These are phyloP conservation scores for Anastatus disparis DNA, from an alignment of 1,140 invertebrate species.

Conservation along the genomic window DNA sequence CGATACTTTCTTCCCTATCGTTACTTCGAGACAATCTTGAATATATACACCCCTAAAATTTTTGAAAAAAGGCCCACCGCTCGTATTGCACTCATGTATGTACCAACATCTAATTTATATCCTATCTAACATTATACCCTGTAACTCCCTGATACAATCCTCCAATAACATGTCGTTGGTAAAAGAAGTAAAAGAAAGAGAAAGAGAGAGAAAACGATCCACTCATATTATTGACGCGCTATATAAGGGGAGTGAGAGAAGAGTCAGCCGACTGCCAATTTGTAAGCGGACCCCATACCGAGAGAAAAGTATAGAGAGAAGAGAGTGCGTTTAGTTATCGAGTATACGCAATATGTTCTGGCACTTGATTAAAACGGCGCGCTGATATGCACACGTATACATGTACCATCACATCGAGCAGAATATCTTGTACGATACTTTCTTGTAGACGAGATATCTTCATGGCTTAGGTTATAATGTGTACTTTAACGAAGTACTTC, in stretches of 20 bases:
- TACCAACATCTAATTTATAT: no score
- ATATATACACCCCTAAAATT: background rate
- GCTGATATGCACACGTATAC: conserved; percentile 33
- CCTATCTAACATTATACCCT: no score
- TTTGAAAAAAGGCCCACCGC: conserved; percentile 10
- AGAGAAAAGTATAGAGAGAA: conserved; percentile 41
- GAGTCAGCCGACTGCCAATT: conserved; percentile 51
- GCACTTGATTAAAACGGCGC: conserved; percentile 59
- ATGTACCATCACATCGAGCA: conserved; percentile 19
- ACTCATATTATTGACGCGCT: conserved; percentile 36
- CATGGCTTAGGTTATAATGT: background rate
- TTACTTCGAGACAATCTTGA: no score
- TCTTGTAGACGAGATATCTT: background rate
- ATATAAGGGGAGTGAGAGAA: conserved; percentile 53
- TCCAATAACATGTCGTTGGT: no score
- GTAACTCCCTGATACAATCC: no score
- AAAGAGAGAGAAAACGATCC: background rate
- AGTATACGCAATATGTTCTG: conserved; percentile 56
- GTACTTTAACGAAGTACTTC: background rate
- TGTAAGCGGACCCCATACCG: conserved; percentile 57
- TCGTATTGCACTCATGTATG: background rate
- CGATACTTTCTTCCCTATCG: background rate
- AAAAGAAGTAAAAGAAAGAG: no score
- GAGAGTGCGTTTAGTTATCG: conserved; percentile 50
- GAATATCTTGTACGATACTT: conserved; percentile 1